These are phyloP conservation scores for silkworm (Bombyx mori) DNA, from an alignment of 1,140 invertebrate species.

Conservation along the genomic window DNA sequence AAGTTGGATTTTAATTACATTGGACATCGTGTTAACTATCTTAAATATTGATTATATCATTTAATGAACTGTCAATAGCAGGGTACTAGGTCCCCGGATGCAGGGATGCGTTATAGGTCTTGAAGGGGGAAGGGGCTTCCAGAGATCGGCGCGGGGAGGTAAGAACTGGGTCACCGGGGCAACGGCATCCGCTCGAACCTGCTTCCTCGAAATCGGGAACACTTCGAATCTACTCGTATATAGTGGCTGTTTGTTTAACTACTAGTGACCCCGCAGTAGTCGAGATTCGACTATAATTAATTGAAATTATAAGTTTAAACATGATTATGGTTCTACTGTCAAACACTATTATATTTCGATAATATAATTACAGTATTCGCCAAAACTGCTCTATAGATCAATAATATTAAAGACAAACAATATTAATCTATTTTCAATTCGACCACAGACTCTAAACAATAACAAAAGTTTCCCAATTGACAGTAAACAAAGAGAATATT, in stretches of 20 bases:
- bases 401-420: no score
- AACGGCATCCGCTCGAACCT: slow-evolving; percentile 5
- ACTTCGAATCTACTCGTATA: neutral
- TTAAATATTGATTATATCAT: neutral
- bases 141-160: slow-evolving; percentile 1
- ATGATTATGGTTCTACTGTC: no score
- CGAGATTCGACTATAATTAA: no score
- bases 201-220: slow-evolving; percentile 4
- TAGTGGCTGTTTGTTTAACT: neutral
- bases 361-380: no score
- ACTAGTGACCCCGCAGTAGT: no score
- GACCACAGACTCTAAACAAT: no score
- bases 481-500: no score
- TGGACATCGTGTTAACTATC: neutral
- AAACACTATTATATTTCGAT: no score
- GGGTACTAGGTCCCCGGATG: neutral
- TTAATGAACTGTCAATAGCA: neutral
- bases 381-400: no score
- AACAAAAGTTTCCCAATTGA: no score
- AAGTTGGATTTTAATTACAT: neutral
- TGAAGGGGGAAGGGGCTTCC: neutral
- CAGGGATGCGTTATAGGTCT: slow-evolving; percentile 5
- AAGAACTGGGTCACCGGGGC: slow-evolving; percentile 8
- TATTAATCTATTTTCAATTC: no score
- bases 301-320: no score